Base-by-base conservation (phyloP, 2,888 invertebrate species). In the Epinotia bilunana region DNA sequence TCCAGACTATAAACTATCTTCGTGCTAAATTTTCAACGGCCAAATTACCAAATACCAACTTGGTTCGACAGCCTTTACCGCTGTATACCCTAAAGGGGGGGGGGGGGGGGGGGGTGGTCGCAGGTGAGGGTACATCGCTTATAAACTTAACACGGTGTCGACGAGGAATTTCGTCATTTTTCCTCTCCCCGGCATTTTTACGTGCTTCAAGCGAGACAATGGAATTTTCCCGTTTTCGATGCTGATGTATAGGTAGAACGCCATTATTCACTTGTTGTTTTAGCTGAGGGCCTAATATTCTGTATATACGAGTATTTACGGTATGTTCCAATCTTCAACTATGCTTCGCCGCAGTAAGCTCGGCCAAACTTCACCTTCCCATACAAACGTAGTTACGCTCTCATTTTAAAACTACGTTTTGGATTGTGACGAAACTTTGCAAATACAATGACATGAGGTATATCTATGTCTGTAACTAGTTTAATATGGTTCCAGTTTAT, bases 131-230 rank as follows among this genome's bases (percentile, higher is more conserved):
- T 7, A 62, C 60, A 58, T 65, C 72, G 33, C 69, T 74, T 74
- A 74, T 69, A 74, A 74, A 74, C 62, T 74, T 74, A 57, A 69
- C 57, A 69, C 46, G n/a, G 60, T 69, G 69, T 69, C 69, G 57
- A 43, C 64, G 61, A 61, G 67, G 61, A 73, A 68, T 55, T 55
- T 62, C 67, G 23, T 61, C 60, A 67, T 73, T 73, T 73, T 73
- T 63, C 33, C 57, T 20, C 49, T 20, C 57, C 33, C 53, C n/a
- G 33, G 16, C 43, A 60, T 69, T 69, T 67, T 69, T 69, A 69
- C 69, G 69, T 12, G 13, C 33, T n/a, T 57, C 68, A n/a, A 65
- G 46, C 69, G 33, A 23, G 33, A 33, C 61, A 60, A 39, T 58
- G 58, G 69, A 69, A 69, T 46, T 43, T 69, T 69, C 60, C 28